Evolutionary conservation across 92 coral and sea anemone genomes (phyloP), one percentile per base, ranked within the genome.

Genomic region (Actinernus sp.): DNA sequence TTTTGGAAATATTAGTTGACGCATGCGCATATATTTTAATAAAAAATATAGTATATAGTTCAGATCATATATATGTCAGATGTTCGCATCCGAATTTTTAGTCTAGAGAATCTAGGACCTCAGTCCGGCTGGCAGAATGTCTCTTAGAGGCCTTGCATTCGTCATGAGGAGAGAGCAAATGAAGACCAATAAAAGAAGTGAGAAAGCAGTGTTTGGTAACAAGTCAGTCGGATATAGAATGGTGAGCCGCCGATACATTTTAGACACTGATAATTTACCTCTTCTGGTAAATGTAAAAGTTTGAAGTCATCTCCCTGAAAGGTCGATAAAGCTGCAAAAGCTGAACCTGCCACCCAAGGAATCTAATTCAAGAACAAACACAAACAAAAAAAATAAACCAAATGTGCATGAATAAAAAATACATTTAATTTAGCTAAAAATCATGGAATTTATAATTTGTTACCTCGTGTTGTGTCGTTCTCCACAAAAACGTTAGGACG

Each of bases 401-500:
- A 43, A 11, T 24, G 16, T 55, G 18, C 6, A 4, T 1, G 2
- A n/a, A n/a, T n/a, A n/a, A n/a, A n/a, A n/a, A n/a, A n/a, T n/a
- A n/a, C n/a, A n/a, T n/a, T n/a, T n/a, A n/a, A n/a, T n/a, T n/a
- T n/a, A n/a, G n/a, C n/a, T n/a, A n/a, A n/a, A n/a, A n/a, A n/a
- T n/a, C n/a, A n/a, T n/a, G n/a, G n/a, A n/a, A n/a, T n/a, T n/a
- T 26, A 3, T 36, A 6, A 31, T 39, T 24, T 38, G 40, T 2
- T 75, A 92, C 98, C 98, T 84, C 62, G 53, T 90, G 92, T 46
- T 71, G 88, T 27, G 92, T 71, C 45, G 53, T 59, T 58, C 73
- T 79, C 98, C 98, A 93, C 21, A 93, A 29, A 50, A 74, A 82
- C 20, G 58, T 31, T 61, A 93, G 81, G 4, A 64, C 83, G 36